Evolutionary conservation across 1,140 invertebrate genomes (phyloP).

Genomic region (Nasonia longicornis): DNA sequence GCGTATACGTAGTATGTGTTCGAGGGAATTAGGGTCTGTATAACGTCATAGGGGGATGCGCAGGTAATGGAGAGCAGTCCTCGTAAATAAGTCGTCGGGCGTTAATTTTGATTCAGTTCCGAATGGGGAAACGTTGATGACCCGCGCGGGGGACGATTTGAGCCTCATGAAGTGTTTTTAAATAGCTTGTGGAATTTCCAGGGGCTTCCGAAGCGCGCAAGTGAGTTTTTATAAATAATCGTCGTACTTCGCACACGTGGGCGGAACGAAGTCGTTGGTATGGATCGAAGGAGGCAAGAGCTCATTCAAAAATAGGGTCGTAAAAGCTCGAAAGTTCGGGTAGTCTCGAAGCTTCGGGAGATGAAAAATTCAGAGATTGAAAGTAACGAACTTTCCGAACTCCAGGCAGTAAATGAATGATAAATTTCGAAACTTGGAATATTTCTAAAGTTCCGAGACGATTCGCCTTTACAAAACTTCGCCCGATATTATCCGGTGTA

Average conservation of each 20-base stretch:
- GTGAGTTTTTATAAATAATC: neutral
- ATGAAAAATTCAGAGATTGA: neutral
- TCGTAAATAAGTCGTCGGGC: neutral
- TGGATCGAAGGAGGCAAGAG: neutral
- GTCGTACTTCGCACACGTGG: neutral
- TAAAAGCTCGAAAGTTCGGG: neutral
- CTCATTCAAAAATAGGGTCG: neutral
- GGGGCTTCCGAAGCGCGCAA: neutral
- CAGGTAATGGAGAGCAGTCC: neutral
- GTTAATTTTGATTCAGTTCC: neutral
- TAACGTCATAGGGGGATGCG: constrained; percentile 3
- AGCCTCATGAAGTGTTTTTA: neutral
- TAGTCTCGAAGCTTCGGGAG: neutral
- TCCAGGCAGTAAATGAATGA: neutral
- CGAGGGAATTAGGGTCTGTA: neutral
- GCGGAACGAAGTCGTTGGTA: neutral
- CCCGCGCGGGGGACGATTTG: neutral
- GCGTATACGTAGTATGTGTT: neutral
- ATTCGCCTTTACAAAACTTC: neutral
- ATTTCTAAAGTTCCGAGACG: neutral
- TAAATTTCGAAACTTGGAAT: constrained; percentile 1
- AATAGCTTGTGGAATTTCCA: neutral
- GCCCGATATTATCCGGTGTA: neutral
- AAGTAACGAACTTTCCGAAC: neutral
- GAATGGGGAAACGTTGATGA: neutral